Conservation (phyloP, 2,888 invertebrate genomes). For the Brachylomia viminalis region DNA sequence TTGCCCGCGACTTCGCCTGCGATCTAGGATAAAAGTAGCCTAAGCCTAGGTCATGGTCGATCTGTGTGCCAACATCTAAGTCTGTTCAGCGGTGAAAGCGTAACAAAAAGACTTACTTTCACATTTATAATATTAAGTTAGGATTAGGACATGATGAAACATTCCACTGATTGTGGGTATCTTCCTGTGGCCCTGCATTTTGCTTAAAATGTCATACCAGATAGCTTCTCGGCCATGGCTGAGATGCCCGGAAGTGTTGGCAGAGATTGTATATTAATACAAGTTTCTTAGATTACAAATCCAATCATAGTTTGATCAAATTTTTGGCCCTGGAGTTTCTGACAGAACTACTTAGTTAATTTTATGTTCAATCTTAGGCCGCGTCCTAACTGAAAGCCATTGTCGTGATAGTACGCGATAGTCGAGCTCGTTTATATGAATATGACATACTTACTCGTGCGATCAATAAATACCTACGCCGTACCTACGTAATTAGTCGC, state of each 20-base stretch:
- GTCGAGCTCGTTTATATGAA: not conserved
- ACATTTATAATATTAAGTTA: too few species aligned
- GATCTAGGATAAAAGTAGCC: too few species aligned
- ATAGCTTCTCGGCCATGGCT: not conserved
- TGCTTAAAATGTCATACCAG: not conserved
- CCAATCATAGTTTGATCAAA: not conserved
- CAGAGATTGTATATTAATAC: not conserved
- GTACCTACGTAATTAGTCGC: not conserved
- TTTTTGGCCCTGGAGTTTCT: not conserved
- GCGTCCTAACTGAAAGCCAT: not conserved
- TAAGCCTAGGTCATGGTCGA: too few species aligned
- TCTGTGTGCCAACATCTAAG: too few species aligned
- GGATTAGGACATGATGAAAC: accelerated
- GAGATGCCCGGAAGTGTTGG: slow-evolving; percentile 4
- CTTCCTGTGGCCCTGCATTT: not conserved
- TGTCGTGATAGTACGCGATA: not conserved
- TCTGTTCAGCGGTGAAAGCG: too few species aligned
- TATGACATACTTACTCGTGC: not conserved
- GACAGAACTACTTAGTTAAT: not conserved
- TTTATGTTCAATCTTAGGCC: not conserved
- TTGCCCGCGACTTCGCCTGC: too few species aligned
- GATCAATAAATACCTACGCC: too few species aligned
- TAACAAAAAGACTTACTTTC: too few species aligned
- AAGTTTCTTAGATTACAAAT: not conserved
- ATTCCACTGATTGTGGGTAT: too few species aligned